Conservation (phyloP, 2,888 invertebrate species). For the Lasioglossum figueresi region DNA sequence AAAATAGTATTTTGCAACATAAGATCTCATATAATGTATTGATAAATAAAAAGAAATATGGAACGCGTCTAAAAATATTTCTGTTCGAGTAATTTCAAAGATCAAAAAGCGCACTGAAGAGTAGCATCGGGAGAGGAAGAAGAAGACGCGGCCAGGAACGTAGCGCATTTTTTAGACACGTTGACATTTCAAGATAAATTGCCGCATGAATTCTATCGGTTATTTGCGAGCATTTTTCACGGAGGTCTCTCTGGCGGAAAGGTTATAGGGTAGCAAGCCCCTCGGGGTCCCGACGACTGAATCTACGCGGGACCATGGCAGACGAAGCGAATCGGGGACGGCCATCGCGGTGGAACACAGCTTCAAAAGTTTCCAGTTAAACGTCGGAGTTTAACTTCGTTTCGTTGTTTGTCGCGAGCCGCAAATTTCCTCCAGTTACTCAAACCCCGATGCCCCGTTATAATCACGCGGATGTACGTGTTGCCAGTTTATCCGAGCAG, state of each 20-base stretch:
- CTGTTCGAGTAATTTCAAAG: neutral
- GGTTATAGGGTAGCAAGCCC: constrained; percentile 15
- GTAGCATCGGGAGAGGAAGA: neutral
- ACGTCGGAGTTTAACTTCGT: constrained; percentile 62
- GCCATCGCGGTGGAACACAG: constrained; percentile 45
- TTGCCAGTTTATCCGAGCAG: constrained; percentile 15
- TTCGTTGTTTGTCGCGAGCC: constrained; percentile 64
- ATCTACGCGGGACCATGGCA: constrained; percentile 17
- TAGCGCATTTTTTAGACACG: neutral
- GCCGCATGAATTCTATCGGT: constrained; percentile 6
- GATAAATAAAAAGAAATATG: no score
- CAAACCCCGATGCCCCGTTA: constrained; percentile 44
- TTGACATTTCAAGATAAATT: neutral
- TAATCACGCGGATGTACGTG: constrained; percentile 56
- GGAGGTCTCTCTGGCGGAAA: neutral
- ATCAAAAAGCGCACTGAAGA: neutral
- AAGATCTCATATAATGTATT: no score
- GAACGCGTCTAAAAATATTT: no score
- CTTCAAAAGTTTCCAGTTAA: constrained; percentile 63
- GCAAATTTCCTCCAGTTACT: constrained; percentile 60
- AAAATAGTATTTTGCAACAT: no score
- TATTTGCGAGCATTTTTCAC: neutral
- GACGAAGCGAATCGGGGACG: constrained; percentile 40
- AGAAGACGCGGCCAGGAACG: no score
- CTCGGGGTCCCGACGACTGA: constrained; percentile 10